phyloP scores from a whole-genome alignment of 1,140 invertebrate genomes.

The Vollenhovia emeryi region DNA sequence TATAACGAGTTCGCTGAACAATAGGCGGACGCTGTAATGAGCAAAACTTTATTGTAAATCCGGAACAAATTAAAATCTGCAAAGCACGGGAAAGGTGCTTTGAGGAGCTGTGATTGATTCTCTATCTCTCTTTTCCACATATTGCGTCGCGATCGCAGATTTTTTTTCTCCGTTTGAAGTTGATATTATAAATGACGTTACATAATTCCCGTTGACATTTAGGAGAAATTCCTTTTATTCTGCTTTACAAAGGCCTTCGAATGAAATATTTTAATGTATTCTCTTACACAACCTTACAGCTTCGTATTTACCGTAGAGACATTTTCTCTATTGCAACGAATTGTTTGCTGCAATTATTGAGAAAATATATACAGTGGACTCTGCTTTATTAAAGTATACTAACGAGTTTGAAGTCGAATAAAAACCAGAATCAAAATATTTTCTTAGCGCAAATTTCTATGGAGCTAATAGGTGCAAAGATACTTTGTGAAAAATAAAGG shows the following conservation, averaged over 20 bases:
- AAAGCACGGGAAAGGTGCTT: neutral
- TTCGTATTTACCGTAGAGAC: neutral
- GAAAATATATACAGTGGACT: neutral
- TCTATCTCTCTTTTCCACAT: neutral
- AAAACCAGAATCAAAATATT: slow-evolving; percentile 4
- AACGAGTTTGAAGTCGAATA: neutral
- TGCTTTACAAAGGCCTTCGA: neutral
- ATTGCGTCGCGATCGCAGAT: neutral
- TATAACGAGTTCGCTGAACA: slow-evolving; percentile 77
- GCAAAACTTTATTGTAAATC: neutral
- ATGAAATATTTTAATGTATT: neutral
- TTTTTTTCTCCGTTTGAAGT: neutral
- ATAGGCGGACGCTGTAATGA: slow-evolving; percentile 66
- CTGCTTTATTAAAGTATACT: neutral
- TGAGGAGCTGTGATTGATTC: neutral
- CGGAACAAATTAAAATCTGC: neutral
- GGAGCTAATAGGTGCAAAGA: neutral
- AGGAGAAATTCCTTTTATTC: neutral
- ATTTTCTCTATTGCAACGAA: neutral
- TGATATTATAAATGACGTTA: neutral
- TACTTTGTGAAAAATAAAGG: slow-evolving; percentile 45
- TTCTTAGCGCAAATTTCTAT: neutral
- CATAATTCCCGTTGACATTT: neutral
- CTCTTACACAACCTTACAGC: neutral
- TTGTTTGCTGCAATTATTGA: neutral